Evolutionary conservation across 2,797 vertebrate species (phyloP).

Genomic region (Aselliscus stoliczkanus): DNA sequence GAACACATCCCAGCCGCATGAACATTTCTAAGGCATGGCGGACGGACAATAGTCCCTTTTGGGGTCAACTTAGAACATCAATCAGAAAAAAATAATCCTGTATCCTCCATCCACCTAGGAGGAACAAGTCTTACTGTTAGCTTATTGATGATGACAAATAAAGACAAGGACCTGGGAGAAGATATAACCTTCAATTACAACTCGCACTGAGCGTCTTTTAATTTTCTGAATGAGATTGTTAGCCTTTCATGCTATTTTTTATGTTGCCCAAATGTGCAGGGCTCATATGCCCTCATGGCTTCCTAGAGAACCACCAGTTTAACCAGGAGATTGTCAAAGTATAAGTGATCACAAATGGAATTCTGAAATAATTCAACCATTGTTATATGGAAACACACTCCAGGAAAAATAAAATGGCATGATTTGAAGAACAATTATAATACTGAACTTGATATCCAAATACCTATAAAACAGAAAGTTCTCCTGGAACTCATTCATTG

Average conservation of each 20-base stretch:
- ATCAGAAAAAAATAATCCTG: neutral
- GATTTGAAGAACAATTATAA: conserved; percentile 66
- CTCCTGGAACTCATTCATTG: conserved; percentile 42
- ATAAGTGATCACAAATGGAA: conserved; percentile 20
- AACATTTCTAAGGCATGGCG: conserved; percentile 40
- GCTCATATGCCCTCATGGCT: neutral
- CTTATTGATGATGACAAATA: neutral
- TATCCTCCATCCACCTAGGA: neutral
- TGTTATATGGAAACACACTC: conserved; percentile 40
- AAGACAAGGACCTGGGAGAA: neutral
- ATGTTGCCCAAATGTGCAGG: neutral
- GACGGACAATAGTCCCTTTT: neutral
- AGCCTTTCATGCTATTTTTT: neutral
- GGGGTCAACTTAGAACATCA: conserved; percentile 15
- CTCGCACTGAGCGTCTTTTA: neutral
- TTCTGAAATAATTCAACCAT: conserved; percentile 36
- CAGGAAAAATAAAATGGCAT: conserved; percentile 34
- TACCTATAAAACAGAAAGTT: conserved; percentile 54
- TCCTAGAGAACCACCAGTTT: neutral
- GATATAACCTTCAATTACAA: neutral
- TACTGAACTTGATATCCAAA: conserved; percentile 57
- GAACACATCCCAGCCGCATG: conserved; percentile 5
- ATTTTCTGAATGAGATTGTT: neutral
- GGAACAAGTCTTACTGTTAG: neutral
- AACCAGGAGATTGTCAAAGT: neutral